These are phyloP conservation scores for Setophaga petechia DNA, from an alignment of 2,113 vertebrate genomes.

Conservation along the genomic window DNA sequence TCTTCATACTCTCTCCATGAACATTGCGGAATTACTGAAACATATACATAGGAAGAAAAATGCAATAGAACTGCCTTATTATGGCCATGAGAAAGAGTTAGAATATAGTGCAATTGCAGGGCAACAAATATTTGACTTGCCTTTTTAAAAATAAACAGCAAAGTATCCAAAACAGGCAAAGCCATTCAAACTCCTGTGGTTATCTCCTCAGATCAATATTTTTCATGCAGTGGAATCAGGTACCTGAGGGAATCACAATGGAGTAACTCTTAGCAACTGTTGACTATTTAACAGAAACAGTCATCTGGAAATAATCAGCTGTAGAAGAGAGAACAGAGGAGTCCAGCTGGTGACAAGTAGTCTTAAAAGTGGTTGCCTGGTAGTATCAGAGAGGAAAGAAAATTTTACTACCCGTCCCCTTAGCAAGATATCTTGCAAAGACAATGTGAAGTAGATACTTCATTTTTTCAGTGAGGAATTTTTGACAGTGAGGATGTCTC, in stretches of 20 bases:
- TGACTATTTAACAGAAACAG: not conserved
- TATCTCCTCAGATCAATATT: not conserved
- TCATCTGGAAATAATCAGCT: constrained; percentile 11
- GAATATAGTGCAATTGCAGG: fast-evolving
- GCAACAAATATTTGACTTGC: not conserved
- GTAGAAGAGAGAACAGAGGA: not conserved
- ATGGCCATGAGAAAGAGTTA: not conserved
- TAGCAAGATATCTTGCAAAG: not conserved
- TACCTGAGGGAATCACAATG: not conserved
- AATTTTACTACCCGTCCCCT: not conserved
- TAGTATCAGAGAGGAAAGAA: not conserved
- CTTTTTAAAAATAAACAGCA: not conserved
- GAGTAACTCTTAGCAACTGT: not conserved
- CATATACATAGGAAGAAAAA: not conserved
- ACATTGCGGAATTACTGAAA: not conserved
- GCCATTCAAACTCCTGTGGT: not conserved
- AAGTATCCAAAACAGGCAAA: not conserved
- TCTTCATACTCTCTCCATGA: not conserved
- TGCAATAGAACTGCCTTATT: not conserved
- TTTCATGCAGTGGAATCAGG: not conserved
- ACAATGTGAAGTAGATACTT: not conserved
- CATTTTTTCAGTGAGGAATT: not conserved
- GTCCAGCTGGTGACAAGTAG: not conserved
- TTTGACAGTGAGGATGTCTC: not conserved
- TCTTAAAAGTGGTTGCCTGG: not conserved